Base-by-base conservation (phyloP, 2,888 invertebrate species). In the Bursaphelenchus okinawaensis region DNA sequence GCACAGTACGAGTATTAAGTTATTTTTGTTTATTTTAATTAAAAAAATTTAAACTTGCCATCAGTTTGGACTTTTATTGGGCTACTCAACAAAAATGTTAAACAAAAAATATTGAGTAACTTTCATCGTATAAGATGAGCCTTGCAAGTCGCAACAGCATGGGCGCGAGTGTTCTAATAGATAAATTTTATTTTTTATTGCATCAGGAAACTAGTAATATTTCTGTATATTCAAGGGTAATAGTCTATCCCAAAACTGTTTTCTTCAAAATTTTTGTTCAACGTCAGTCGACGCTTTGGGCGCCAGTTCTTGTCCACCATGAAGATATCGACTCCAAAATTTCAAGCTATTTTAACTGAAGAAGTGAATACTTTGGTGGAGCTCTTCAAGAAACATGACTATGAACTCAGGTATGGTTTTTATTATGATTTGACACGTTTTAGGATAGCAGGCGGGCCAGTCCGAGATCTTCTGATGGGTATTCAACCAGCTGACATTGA, bases 401-500 rank as follows among this genome's bases (percentile, higher is more conserved):
- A 80, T 87, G 92, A 95, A 84, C 86, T 99, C 65, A 87, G 96
- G 74, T 78, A 52, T 50, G 51, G 29, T 4, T 26, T 6, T 3
- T 16, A 56, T 7, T 8, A 7, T 7, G 19, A 60, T 40, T 68
- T 67, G 23, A 4, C 59, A 16, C 1, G 22, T 50, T 29, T 67
- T 66, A 31, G 81, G 65, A 89, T 98, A 67, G 96, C 95, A 51
- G 98, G 98, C 55, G 98, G 98, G 6, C 94, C 96, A 20, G 96
- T 99, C 0, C 88, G 91, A 86, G 87, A 87, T 73, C 73, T 86
- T n/a, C 72, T 86, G 50, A 79, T 85, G 77, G 78, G 78, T 51
- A 74, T 76, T 12, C 57, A 85, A 72, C 93, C 94, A 0, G 90
- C 90, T 81, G 98, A 99, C 85, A 85, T 99, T 58, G 98, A 99